These are phyloP conservation scores for Papilio demoleus DNA, from an alignment of 2,888 invertebrate species.

Conservation along the genomic window DNA sequence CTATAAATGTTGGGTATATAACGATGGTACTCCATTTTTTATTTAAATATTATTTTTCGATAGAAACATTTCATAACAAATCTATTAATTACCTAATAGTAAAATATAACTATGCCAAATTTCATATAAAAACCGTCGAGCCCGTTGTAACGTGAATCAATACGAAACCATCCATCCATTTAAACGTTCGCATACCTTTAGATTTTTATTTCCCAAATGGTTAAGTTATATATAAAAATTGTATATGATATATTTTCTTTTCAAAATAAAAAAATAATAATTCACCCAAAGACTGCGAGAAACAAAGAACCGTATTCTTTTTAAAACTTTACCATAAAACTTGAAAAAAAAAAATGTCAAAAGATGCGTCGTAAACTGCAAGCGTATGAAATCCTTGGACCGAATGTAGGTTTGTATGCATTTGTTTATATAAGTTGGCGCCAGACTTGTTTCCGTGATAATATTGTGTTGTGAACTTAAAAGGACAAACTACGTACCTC, in stretches of 20 bases:
- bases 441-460: conserved; percentile 39
- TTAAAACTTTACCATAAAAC: not conserved
- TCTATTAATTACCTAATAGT: too few species aligned
- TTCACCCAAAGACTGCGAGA: not conserved
- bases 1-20: not conserved
- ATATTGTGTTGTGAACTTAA: conserved; percentile 29
- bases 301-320: conserved; percentile 4
- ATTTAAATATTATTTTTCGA: too few species aligned
- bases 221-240: too few species aligned
- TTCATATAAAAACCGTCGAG: too few species aligned
- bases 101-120: too few species aligned
- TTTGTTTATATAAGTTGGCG: conserved; percentile 35
- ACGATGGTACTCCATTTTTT: too few species aligned
- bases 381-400: conserved; percentile 32
- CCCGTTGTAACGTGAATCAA: too few species aligned
- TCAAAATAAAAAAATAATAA: not conserved
- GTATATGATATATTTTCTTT: not conserved
- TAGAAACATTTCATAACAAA: too few species aligned
- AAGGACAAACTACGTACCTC: conserved; percentile 35
- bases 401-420: conserved; percentile 16
- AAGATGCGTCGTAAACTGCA: conserved; percentile 8
- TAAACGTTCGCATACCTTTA: too few species aligned
- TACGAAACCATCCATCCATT: too few species aligned
- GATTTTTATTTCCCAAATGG: not conserved
- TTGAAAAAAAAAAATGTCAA: not conserved